phyloP scores from a whole-genome alignment of 2,113 vertebrate species.

The Ovibos moschatus region DNA sequence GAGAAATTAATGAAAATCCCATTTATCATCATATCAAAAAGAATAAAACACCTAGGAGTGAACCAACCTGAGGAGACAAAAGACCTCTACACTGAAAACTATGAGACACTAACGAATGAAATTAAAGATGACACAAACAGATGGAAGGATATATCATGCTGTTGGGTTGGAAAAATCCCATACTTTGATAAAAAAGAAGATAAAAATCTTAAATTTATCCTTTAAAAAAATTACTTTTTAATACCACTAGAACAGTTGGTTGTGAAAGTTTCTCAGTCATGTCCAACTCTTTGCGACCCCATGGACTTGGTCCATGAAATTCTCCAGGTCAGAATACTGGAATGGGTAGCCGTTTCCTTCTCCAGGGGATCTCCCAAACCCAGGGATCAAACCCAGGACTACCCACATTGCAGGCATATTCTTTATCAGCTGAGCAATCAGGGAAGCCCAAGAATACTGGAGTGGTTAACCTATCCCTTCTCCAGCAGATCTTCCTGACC shows the following conservation, averaged over 20 bases:
- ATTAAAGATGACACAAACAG: not conserved
- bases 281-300: rapidly evolving
- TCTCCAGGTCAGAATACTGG: not conserved
- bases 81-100: not conserved
- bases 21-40: not conserved
- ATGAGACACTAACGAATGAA: not conserved
- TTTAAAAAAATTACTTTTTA: not conserved
- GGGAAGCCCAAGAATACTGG: not conserved
- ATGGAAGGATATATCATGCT: not conserved
- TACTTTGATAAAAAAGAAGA: not conserved
- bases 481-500: not conserved
- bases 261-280: not conserved
- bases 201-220: not conserved
- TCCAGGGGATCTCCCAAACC: not conserved
- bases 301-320: not conserved
- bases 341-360: not conserved
- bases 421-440: not conserved
- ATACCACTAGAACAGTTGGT: not conserved
- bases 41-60: not conserved
- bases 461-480: not conserved
- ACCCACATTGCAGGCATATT: not conserved
- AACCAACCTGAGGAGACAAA: not conserved
- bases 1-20: not conserved
- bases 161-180: not conserved
- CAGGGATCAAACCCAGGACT: not conserved